Percentiles rank a stretch among this genome's conserved stretches.
Evolutionary conservation across 2,113 vertebrate genomes (phyloP).

Genomic region (Aptenodytes patagonicus): DNA sequence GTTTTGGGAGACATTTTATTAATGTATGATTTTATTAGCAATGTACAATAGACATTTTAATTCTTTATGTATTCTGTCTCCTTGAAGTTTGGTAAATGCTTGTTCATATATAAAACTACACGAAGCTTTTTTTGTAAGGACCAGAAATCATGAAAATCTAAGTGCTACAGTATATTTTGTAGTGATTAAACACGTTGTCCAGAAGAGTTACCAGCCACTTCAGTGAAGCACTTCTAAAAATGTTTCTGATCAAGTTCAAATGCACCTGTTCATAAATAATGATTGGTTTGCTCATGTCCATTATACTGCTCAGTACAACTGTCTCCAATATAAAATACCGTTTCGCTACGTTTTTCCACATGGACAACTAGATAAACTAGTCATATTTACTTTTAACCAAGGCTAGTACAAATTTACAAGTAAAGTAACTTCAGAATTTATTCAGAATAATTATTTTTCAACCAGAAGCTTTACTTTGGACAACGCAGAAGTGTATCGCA

Average conservation of each 20-base stretch:
- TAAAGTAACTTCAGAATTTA: constrained; percentile 63
- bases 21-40: constrained; percentile 52
- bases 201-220: constrained; percentile 63
- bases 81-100: constrained; percentile 47
- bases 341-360: constrained; percentile 52
- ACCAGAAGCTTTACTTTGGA: constrained; percentile 56
- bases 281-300: constrained; percentile 32
- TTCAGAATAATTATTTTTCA: constrained; percentile 62
- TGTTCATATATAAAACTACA: constrained; percentile 66
- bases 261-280: constrained; percentile 71
- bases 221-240: constrained; percentile 52
- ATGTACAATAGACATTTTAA: constrained; percentile 59
- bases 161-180: constrained; percentile 64
- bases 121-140: constrained; percentile 20
- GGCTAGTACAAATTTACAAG: constrained; percentile 65
- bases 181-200: constrained; percentile 67
- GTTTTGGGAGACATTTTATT: constrained; percentile 66
- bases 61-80: constrained; percentile 22
- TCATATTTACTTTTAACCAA: constrained; percentile 47
- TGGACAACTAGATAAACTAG: constrained; percentile 29
- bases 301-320: constrained; percentile 62
- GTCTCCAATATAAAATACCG: constrained; percentile 65
- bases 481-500: constrained; percentile 42
- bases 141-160: constrained; percentile 36
- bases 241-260: constrained; percentile 63